Evolutionary conservation across 1,140 invertebrate genomes (phyloP).

Genomic region (Aricia agestis): DNA sequence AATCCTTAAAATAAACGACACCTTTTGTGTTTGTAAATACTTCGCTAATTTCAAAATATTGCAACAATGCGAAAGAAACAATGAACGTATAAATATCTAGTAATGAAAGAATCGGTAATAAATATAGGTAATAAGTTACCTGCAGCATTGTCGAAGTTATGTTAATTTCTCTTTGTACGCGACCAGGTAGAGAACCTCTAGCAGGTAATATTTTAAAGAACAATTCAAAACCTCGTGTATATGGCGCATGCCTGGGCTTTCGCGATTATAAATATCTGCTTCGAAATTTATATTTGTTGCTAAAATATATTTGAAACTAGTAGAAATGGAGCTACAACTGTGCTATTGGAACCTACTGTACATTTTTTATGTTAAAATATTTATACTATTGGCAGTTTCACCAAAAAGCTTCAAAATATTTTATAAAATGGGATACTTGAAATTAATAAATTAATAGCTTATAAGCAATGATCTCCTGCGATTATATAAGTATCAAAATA

Average conservation of each 20-base stretch:
- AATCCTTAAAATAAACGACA: neutral
- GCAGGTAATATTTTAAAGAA: slow-evolving; percentile 8
- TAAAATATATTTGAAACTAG: neutral
- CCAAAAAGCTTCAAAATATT: no score
- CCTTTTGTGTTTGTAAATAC: neutral
- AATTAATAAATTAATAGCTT: no score
- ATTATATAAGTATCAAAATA: no score
- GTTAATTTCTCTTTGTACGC: slow-evolving; percentile 12
- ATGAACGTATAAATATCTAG: neutral
- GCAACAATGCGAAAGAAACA: slow-evolving; percentile 1
- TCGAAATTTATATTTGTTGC: neutral
- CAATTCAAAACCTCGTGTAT: slow-evolving; percentile 9
- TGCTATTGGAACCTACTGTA: no score
- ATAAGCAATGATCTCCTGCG: no score
- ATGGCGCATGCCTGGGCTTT: neutral
- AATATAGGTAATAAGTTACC: slow-evolving; percentile 15
- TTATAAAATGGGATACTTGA: no score
- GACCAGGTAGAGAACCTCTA: neutral
- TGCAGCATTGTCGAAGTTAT: slow-evolving; percentile 6
- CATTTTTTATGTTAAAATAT: no score
- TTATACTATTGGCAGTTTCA: no score
- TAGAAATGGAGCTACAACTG: no score
- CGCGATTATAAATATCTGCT: neutral
- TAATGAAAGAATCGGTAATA: slow-evolving; percentile 14
- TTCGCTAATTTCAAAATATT: neutral